phyloP scores from a whole-genome alignment of 2,797 vertebrate genomes.

The Cyprinella venusta region DNA sequence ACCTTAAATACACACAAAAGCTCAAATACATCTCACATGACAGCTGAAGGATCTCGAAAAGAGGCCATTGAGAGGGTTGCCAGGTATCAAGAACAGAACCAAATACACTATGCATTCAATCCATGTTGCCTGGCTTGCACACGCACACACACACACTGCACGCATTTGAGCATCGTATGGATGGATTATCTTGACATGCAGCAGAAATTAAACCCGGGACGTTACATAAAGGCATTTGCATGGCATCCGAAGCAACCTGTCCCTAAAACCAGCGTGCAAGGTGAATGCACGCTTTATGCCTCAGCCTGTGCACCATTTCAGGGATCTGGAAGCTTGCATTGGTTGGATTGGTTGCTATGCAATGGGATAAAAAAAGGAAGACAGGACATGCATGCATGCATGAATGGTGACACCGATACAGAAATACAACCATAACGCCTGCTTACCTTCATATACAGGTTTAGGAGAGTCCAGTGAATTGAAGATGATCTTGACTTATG shows the following conservation, averaged over 20 bases:
- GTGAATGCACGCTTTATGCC: conserved; percentile 30
- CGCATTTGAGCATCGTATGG: neutral
- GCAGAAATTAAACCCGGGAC: conserved; percentile 9
- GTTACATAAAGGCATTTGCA: conserved; percentile 35
- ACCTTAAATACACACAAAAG: conserved; percentile 2
- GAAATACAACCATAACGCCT: neutral
- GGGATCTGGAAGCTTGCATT: conserved; percentile 39
- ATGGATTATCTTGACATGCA: conserved; percentile 20
- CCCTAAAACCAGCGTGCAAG: conserved; percentile 8
- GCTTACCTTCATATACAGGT: conserved; percentile 60
- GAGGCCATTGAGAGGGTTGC: conserved; percentile 12
- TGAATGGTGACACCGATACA: conserved; percentile 14
- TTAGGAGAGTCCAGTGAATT: conserved; percentile 58
- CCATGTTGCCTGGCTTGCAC: conserved; percentile 9
- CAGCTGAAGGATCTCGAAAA: conserved; percentile 30
- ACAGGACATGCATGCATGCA: conserved; percentile 24
- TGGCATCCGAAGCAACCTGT: conserved; percentile 14
- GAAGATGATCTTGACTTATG: conserved; percentile 27
- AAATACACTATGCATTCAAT: neutral
- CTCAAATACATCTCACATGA: conserved; percentile 5
- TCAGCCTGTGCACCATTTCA: conserved; percentile 47
- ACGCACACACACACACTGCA: neutral
- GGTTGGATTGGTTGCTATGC: conserved; percentile 53
- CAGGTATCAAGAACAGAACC: conserved; percentile 1
- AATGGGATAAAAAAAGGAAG: conserved; percentile 44